Evolutionary conservation across 2,797 vertebrate species (phyloP).

Genomic region (Pseudopleuronectes americanus): DNA sequence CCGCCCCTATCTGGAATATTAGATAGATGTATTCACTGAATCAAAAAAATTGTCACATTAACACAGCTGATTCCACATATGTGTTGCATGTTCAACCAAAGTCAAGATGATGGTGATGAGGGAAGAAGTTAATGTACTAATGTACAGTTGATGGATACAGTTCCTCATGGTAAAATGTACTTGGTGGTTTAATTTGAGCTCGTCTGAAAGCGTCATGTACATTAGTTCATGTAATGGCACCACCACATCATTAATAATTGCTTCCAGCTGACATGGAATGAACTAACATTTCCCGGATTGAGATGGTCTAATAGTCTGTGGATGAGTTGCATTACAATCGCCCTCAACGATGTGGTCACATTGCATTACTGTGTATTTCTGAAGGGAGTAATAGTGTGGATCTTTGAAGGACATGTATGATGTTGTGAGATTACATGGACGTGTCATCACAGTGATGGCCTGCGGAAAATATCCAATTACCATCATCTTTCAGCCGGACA

Average conservation of each 20-base stretch:
- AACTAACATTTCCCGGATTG: constrained; percentile 25
- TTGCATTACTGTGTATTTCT: constrained; percentile 15
- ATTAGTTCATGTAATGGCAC: constrained; percentile 16
- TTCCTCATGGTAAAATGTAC: neutral
- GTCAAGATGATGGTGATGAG: neutral
- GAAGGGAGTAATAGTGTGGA: neutral
- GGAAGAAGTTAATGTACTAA: neutral
- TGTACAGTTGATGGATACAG: constrained; percentile 18
- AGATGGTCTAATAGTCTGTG: constrained; percentile 27
- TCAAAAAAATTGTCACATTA: neutral
- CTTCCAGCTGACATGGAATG: constrained; percentile 32
- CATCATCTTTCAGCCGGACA: constrained; percentile 31
- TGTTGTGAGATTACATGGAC: constrained; percentile 36
- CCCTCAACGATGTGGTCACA: constrained; percentile 24
- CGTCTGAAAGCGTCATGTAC: constrained; percentile 7
- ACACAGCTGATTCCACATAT: neutral
- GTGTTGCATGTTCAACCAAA: neutral
- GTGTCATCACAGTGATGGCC: constrained; percentile 20
- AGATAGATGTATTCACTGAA: neutral
- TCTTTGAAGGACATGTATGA: constrained; percentile 32
- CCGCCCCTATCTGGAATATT: no score
- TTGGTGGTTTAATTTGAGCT: neutral
- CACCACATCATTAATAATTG: constrained; percentile 15
- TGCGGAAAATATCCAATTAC: constrained; percentile 48
- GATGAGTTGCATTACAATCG: constrained; percentile 31